Evolutionary conservation across 2,113 vertebrate genomes (phyloP).

Genomic region (Mystacornis crossleyi): DNA sequence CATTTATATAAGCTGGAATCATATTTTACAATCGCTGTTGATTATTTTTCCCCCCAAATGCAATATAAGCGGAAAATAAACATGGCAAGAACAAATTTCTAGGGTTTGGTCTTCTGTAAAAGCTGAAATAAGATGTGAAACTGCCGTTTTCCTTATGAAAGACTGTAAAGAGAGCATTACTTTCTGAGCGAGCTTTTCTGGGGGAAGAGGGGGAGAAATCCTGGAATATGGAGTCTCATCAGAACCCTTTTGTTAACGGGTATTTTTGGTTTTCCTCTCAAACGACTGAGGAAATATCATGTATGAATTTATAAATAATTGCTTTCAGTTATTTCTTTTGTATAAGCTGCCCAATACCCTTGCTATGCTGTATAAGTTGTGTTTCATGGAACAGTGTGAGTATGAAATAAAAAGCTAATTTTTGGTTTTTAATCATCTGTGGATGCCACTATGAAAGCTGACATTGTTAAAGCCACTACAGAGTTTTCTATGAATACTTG

Average conservation of each 20-base stretch:
- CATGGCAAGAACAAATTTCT: conserved; percentile 52
- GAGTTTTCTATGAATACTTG: conserved; percentile 90
- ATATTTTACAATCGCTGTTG: conserved; percentile 49
- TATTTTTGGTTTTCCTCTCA: conserved; percentile 77
- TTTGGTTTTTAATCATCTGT: conserved; percentile 76
- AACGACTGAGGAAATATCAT: conserved; percentile 70
- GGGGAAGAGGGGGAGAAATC: conserved; percentile 55
- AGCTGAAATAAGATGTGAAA: conserved; percentile 61
- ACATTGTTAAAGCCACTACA: conserved; percentile 84
- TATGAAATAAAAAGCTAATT: conserved; percentile 76
- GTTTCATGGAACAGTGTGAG: conserved; percentile 79
- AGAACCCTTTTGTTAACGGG: conserved; percentile 76
- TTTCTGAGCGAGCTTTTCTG: conserved; percentile 70
- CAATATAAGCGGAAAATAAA: conserved; percentile 51
- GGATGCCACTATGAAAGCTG: conserved; percentile 85
- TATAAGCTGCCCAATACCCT: conserved; percentile 77
- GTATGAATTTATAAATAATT: conserved; percentile 79
- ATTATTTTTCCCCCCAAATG: conserved; percentile 3
- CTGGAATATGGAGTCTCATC: conserved; percentile 66
- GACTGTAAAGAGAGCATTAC: conserved; percentile 62
- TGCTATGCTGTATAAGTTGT: conserved; percentile 81
- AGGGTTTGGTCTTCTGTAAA: conserved; percentile 52
- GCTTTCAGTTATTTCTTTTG: conserved; percentile 79
- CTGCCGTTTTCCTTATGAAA: conserved; percentile 60
- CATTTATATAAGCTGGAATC: conserved; percentile 75